Evolutionary conservation across 2,797 vertebrate genomes (phyloP), one percentile per base, ranked within the genome.

Genomic region (Mareca strepera): DNA sequence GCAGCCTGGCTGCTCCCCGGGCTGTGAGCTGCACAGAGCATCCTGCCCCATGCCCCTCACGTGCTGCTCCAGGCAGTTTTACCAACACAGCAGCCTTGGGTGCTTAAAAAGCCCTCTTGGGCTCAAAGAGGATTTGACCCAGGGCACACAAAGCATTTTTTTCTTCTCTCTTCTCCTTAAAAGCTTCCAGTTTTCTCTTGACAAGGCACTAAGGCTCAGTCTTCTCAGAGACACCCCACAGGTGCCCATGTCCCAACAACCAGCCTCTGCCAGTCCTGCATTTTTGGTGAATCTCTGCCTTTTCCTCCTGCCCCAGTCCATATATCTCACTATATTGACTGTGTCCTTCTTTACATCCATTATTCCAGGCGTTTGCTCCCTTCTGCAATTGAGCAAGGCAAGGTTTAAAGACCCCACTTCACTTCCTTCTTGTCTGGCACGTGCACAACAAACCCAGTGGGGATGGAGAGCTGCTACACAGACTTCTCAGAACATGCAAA

Each of bases 11-110:
- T 64, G 21, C 7, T 6, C 22, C 33, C 46, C 7, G 31, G 2
- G 0, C 31, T 55, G 56, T 2, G 41, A 63, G n/a, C 52, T 22
- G 9, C 58, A 2, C 0, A 1, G 59, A 50, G 39, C 28, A 5
- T 13, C 58, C 31, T 6, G 66, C 50, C 60, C 62, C 55, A 22
- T 29, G 31, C 1, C 43, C 33, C 33, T 15, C 41, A 2, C 0
- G 59, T n/a, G 50, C 41, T n/a, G 5, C 20, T 67, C 46, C 48
- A 26, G n/a, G 66, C 15, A 37, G 23, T 31, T 41, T 9, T 37
- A 62, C 25, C 33, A 17, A 28, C 41, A 14, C 20, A 73, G 48
- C 9, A 17, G 16, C 1, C 15, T 39, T 9, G 52, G 15, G 11
- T 26, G 28, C 26, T 70, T 37, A 18, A 56, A 79, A 66, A 14